Conservation (phyloP, 1,140 invertebrate species). For the Formica selysi region DNA sequence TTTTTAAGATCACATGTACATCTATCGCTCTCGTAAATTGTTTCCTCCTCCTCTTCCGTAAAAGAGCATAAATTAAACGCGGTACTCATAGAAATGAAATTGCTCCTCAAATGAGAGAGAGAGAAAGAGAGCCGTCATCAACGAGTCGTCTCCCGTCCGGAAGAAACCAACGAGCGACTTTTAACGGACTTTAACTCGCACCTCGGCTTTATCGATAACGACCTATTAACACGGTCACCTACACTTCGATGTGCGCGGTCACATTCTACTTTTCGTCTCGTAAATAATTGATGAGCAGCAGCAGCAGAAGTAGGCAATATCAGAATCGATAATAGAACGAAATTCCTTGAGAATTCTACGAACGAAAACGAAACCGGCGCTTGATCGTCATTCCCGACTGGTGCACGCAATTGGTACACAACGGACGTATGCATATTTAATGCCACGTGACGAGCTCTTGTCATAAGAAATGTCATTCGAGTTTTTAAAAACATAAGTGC, state of each 20-base stretch:
- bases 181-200: neutral
- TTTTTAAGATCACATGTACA: neutral
- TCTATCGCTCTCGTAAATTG: slow-evolving; percentile 7
- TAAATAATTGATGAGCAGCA: slow-evolving; percentile 39
- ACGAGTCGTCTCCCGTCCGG: neutral
- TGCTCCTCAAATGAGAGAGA: slow-evolving; percentile 1
- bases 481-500: neutral
- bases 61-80: slow-evolving; percentile 38
- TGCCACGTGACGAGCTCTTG: neutral
- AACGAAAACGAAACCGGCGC: slow-evolving; percentile 37
- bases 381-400: neutral
- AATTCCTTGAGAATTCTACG: slow-evolving; percentile 20
- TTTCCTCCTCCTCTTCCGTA: no score
- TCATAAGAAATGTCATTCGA: neutral
- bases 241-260: neutral
- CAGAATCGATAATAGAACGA: slow-evolving; percentile 33
- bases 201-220: slow-evolving; percentile 30
- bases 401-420: neutral
- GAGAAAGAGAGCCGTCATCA: slow-evolving; percentile 3
- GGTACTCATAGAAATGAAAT: slow-evolving; percentile 22
- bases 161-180: slow-evolving; percentile 14
- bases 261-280: slow-evolving; percentile 19
- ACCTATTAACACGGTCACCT: slow-evolving; percentile 25
- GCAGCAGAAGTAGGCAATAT: neutral
- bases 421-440: neutral